A percentile compares a stretch with the other conserved stretches of the same genome.
Conservation (phyloP, 2,113 vertebrate genomes). For the Xenopus laevis region DNA sequence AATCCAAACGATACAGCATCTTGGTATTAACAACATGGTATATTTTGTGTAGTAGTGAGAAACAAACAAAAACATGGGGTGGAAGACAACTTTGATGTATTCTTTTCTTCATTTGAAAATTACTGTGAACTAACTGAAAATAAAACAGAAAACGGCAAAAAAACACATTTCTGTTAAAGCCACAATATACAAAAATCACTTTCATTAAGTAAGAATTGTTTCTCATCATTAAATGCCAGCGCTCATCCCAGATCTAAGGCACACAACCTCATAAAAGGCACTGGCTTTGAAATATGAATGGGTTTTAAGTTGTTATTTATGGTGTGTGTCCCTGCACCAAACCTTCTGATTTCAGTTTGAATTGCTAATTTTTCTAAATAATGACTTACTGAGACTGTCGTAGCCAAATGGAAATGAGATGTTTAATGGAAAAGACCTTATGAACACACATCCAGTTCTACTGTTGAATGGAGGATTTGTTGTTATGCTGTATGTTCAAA, state of each 20-base stretch:
- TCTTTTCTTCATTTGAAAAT: slow-evolving; percentile 17
- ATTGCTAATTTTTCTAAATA: slow-evolving; percentile 33
- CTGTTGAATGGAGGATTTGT: no score
- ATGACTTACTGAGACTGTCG: slow-evolving; percentile 6
- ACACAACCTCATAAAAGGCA: slow-evolving; percentile 42
- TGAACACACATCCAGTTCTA: slow-evolving; percentile 15
- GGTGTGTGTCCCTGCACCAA: not conserved
- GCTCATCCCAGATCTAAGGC: slow-evolving; percentile 19
- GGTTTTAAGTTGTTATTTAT: not conserved
- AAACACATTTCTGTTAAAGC: slow-evolving; percentile 33
- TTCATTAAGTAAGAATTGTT: slow-evolving; percentile 17
- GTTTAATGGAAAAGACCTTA: not conserved
- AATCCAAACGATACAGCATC: no score
- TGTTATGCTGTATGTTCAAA: no score
- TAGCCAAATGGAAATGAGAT: slow-evolving; percentile 17
- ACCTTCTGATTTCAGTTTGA: slow-evolving; percentile 16
- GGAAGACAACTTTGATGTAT: slow-evolving; percentile 38
- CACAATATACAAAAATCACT: no score
- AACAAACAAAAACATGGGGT: not conserved
- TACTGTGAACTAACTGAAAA: slow-evolving; percentile 21
- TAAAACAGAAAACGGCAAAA: slow-evolving; percentile 4
- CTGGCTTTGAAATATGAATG: slow-evolving; percentile 34
- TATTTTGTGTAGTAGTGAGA: no score
- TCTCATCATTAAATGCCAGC: slow-evolving; percentile 30
- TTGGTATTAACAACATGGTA: no score